phyloP scores from a whole-genome alignment of 53 echinoderm and acorn worm species.

The Echinometra lucunter region DNA sequence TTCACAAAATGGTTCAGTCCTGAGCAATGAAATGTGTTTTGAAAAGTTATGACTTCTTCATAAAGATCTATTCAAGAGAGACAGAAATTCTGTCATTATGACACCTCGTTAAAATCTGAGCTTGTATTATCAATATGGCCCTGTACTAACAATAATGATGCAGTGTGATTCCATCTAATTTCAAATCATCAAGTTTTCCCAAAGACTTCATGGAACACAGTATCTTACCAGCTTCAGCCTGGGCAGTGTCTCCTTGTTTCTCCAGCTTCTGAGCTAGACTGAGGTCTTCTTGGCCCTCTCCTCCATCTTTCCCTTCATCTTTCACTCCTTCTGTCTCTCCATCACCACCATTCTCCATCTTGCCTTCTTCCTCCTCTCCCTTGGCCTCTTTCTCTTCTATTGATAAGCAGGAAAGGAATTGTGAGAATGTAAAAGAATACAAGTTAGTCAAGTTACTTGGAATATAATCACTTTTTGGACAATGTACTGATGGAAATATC shows the following conservation, averaged over 20 bases:
- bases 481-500: background rate
- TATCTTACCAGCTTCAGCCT: slow-evolving; percentile 48
- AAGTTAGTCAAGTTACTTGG: background rate
- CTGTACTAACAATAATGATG: too few species aligned
- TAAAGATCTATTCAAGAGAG: too few species aligned
- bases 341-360: slow-evolving; percentile 32
- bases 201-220: too few species aligned
- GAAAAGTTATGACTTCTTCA: too few species aligned
- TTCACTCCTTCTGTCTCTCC: slow-evolving; percentile 39
- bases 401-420: background rate
- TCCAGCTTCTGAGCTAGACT: slow-evolving; percentile 67
- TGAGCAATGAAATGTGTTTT: too few species aligned
- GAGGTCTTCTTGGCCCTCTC: slow-evolving; percentile 53
- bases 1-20: too few species aligned
- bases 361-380: background rate
- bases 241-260: slow-evolving; percentile 62
- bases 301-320: slow-evolving; percentile 39
- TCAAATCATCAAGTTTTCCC: too few species aligned
- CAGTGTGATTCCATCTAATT: too few species aligned
- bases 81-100: too few species aligned
- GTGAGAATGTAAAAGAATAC: background rate
- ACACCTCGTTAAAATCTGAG: too few species aligned
- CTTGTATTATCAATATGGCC: too few species aligned
- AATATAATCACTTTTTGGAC: background rate
- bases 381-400: slow-evolving; percentile 45